Evolutionary conservation across 2,113 vertebrate genomes (phyloP), one percentile per base, ranked within the genome.

Genomic region (Cyrtonyx montezumae): DNA sequence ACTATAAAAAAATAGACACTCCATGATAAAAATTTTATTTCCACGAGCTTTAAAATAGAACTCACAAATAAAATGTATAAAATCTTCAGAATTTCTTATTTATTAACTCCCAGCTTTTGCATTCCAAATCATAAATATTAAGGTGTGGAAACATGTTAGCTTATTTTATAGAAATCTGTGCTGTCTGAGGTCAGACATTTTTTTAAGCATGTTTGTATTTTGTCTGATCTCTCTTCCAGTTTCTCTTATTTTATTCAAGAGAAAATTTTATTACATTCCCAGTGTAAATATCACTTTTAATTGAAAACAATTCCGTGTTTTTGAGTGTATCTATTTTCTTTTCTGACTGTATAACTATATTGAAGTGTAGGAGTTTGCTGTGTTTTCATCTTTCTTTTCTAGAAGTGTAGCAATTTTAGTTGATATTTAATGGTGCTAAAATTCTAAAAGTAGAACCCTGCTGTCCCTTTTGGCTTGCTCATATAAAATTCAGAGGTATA

Each of bases 401-500:
- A 59, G 74, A 93, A 96, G 66, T 46, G 49, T 87, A n/a, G 9
- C 78, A 88, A 94, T 91, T 88, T 96, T 88, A 80, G 67, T 87
- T 90, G 59, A 56, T 88, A 90, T 88, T 92, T 92, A 87, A 40
- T 70, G 68, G 91, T 63, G 76, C 30, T 94, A 94, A 94, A 96
- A 95, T 75, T 80, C 89, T 96, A 84, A 87, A 94, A 94, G 92
- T 80, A 87, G 91, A 92, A 87, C 46, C 79, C 73, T 91, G 88
- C 92, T 95, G 85, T 96, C 79, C 62, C 51, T 93, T 93, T 94
- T 85, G 76, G 76, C 90, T 90, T 89, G 56, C 59, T 70, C 84
- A 67, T 94, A 73, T 74, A 71, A 96, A 87, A 93, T 69, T 79
- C 77, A 78, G 91, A 96, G 86, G 86, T 84, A 67, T 73, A 76